These are phyloP conservation scores for Liopterus haemorrhoidalis DNA, from an alignment of 2,888 invertebrate species.

Conservation along the genomic window DNA sequence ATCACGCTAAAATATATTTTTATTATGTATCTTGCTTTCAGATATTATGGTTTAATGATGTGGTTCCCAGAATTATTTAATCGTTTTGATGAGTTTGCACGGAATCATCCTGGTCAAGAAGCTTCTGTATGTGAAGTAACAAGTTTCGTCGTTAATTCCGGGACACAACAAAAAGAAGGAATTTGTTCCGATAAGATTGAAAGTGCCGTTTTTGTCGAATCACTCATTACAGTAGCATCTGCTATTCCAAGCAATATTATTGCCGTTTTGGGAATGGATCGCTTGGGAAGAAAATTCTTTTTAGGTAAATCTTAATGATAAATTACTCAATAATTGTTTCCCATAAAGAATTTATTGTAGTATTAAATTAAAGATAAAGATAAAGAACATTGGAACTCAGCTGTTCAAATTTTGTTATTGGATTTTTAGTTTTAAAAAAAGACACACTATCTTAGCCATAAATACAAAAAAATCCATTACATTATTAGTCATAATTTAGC, in stretches of 20 bases:
- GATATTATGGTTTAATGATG: slow-evolving; percentile 93
- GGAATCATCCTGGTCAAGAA: slow-evolving; percentile 58
- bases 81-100: slow-evolving; percentile 76
- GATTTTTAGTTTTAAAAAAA: too few relatives aligned
- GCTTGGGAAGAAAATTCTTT: slow-evolving; percentile 78
- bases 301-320: too few relatives aligned
- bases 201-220: slow-evolving; percentile 76
- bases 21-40: slow-evolving; percentile 38
- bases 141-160: slow-evolving; percentile 63
- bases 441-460: too few relatives aligned
- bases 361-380: too few relatives aligned
- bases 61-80: slow-evolving; percentile 95
- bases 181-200: slow-evolving; percentile 68
- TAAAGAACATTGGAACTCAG: too few relatives aligned
- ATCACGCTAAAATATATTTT: not conserved
- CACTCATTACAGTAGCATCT: slow-evolving; percentile 78
- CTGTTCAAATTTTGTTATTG: too few relatives aligned
- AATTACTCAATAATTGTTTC: too few relatives aligned
- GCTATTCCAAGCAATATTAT: slow-evolving; percentile 80
- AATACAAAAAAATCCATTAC: too few relatives aligned
- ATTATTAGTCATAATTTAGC: too few relatives aligned
- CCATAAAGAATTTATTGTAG: too few relatives aligned
- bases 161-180: slow-evolving; percentile 54
- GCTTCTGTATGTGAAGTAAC: slow-evolving; percentile 74
- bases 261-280: slow-evolving; percentile 76